These are phyloP conservation scores for Cherax destructor DNA, from an alignment of 1,140 invertebrate species.

Conservation along the genomic window DNA sequence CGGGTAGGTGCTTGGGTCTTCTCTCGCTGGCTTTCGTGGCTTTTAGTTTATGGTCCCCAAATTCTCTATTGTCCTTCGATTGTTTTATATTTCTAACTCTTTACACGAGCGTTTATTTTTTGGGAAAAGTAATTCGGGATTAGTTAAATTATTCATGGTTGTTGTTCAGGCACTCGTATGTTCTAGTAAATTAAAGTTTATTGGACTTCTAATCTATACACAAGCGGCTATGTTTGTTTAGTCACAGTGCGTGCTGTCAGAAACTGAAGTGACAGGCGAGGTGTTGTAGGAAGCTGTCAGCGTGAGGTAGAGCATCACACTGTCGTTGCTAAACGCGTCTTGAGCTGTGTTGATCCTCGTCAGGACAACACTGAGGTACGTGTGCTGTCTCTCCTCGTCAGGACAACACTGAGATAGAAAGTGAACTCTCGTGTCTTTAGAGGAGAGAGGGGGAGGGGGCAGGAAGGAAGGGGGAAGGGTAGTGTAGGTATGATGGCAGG, in stretches of 20 bases:
- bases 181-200: too few species aligned
- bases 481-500: background rate
- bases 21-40: background rate
- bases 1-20: background rate
- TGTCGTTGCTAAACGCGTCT: too few species aligned
- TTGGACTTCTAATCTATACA: too few species aligned
- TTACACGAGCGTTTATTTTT: background rate
- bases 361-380: too few species aligned
- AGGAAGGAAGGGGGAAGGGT: background rate
- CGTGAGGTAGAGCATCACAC: background rate
- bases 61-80: background rate
- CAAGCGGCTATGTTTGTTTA: too few species aligned
- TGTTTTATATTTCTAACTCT: background rate
- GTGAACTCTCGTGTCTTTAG: background rate
- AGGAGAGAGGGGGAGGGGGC: background rate
- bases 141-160: background rate
- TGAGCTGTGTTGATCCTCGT: too few species aligned
- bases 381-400: background rate
- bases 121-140: background rate
- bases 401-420: conserved; percentile 43
- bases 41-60: background rate
- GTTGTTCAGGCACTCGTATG: too few species aligned
- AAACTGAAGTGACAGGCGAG: too few species aligned
- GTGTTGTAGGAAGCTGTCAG: background rate
- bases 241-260: too few species aligned